Percentiles rank a stretch among this genome's conserved stretches.
These are phyloP conservation scores for Thaumatotibia leucotreta DNA, from an alignment of 1,140 invertebrate genomes.

Conservation along the genomic window DNA sequence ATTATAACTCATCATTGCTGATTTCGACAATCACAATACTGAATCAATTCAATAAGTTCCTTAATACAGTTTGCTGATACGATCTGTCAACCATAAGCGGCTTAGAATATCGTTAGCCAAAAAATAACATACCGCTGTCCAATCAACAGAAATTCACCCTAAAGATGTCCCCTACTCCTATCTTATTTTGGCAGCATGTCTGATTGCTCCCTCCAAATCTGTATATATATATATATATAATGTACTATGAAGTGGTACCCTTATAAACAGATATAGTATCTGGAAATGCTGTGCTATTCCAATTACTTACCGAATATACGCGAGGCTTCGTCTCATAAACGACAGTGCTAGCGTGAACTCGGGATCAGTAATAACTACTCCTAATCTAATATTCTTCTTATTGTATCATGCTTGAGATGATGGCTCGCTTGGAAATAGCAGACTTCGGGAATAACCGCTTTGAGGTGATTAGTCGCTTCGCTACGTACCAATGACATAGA, in stretches of 20 bases:
- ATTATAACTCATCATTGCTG: no score
- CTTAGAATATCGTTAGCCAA: slow-evolving; percentile 5
- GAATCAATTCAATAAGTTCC: neutral
- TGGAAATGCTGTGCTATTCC: neutral
- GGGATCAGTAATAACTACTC: neutral
- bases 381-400: neutral
- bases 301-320: neutral
- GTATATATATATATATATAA: slow-evolving; percentile 42
- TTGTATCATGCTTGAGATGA: neutral
- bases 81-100: slow-evolving; percentile 4
- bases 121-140: slow-evolving; percentile 1
- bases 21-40: neutral
- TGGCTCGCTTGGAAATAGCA: neutral
- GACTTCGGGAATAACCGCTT: slow-evolving; percentile 11
- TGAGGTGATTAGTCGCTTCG: slow-evolving; percentile 53
- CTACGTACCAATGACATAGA: slow-evolving; percentile 39
- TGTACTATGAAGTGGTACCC: neutral
- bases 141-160: neutral
- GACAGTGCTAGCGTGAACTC: neutral
- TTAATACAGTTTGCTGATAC: neutral
- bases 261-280: neutral
- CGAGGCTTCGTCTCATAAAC: neutral
- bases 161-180: slow-evolving; percentile 14
- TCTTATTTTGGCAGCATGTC: slow-evolving; percentile 53
- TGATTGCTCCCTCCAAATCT: slow-evolving; percentile 53